A percentile compares a stretch with the other conserved stretches of the same genome.
Evolutionary conservation across 2,797 vertebrate genomes (phyloP).

Genomic region (Myotis pilosus): DNA sequence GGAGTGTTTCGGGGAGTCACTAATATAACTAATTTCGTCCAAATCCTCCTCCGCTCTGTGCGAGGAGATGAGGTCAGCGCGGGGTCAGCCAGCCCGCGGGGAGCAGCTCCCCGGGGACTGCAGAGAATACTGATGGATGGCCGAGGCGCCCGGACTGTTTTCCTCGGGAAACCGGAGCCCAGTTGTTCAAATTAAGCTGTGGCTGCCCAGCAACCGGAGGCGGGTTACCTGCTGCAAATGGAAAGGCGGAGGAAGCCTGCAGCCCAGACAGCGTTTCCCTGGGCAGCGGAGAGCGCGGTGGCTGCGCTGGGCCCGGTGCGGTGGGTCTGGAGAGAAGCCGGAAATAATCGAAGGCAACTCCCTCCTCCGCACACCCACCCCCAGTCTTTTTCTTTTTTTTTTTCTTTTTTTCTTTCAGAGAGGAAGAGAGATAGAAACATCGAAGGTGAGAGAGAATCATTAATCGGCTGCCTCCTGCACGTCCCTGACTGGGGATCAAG

Average conservation of each 20-base stretch:
- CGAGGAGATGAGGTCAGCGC: constrained; percentile 95
- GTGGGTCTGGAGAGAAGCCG: background rate
- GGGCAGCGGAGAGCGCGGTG: background rate
- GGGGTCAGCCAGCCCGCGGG: constrained; percentile 93
- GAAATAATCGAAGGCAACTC: background rate
- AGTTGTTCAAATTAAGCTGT: constrained; percentile 77
- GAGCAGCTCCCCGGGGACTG: constrained; percentile 94
- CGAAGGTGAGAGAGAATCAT: background rate
- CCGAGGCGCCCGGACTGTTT: constrained; percentile 71
- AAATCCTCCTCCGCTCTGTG: constrained; percentile 90
- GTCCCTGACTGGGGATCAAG: background rate
- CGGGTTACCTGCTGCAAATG: constrained; percentile 53
- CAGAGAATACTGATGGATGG: constrained; percentile 87
- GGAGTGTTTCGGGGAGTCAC: constrained; percentile 88
- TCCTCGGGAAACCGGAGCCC: constrained; percentile 71
- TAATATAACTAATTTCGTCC: constrained; percentile 99
- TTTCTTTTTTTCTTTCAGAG: background rate
- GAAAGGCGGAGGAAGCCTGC: constrained; percentile 42
- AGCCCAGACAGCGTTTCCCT: background rate
- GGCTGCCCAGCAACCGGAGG: constrained; percentile 66
- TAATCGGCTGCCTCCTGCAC: background rate
- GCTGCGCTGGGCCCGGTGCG: background rate
- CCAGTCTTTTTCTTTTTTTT: background rate
- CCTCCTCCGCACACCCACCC: background rate
- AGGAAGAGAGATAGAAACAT: background rate